A percentile compares a stretch with the other conserved stretches of the same genome.
Evolutionary conservation across 2,888 invertebrate genomes (phyloP).

Genomic region (Nephrotoma guestfalica): DNA sequence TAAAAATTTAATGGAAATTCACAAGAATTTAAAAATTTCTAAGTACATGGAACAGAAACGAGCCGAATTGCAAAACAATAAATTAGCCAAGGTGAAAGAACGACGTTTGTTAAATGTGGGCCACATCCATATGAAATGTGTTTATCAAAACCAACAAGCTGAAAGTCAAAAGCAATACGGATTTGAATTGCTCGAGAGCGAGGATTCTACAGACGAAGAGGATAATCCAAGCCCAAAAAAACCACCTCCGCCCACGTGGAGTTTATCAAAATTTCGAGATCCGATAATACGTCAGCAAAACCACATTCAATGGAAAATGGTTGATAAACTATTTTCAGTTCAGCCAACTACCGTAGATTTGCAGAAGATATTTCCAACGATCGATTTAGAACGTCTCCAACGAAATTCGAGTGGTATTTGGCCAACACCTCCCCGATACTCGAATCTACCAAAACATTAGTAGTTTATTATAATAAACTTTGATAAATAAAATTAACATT

Average conservation of each 20-base stretch:
- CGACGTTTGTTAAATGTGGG: neutral
- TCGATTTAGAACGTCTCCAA: slow-evolving; percentile 47
- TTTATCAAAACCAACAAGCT: neutral
- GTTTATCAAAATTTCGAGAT: slow-evolving; percentile 34
- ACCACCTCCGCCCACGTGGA: slow-evolving; percentile 31
- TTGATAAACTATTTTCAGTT: slow-evolving; percentile 46
- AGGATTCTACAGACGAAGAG: slow-evolving; percentile 33
- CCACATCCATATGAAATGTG: neutral
- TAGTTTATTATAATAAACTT: too few relatives aligned
- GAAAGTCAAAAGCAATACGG: slow-evolving; percentile 12
- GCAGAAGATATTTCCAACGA: slow-evolving; percentile 48
- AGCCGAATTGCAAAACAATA: slow-evolving; percentile 12
- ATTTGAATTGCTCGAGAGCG: slow-evolving; percentile 31
- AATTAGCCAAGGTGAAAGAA: too few relatives aligned
- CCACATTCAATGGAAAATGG: slow-evolving; percentile 26
- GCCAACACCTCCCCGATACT: slow-evolving; percentile 53
- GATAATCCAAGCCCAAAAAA: slow-evolving; percentile 23
- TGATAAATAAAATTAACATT: too few relatives aligned
- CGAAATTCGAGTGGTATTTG: slow-evolving; percentile 62
- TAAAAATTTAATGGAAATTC: neutral
- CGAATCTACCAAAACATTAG: slow-evolving; percentile 35
- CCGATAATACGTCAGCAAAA: slow-evolving; percentile 34
- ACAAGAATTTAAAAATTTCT: neutral
- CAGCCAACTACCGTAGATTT: slow-evolving; percentile 49
- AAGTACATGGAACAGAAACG: neutral